Evolutionary conservation across 2,797 vertebrate genomes (phyloP), one percentile per base, ranked within the genome.

Genomic region (Pelobates cultripes): DNA sequence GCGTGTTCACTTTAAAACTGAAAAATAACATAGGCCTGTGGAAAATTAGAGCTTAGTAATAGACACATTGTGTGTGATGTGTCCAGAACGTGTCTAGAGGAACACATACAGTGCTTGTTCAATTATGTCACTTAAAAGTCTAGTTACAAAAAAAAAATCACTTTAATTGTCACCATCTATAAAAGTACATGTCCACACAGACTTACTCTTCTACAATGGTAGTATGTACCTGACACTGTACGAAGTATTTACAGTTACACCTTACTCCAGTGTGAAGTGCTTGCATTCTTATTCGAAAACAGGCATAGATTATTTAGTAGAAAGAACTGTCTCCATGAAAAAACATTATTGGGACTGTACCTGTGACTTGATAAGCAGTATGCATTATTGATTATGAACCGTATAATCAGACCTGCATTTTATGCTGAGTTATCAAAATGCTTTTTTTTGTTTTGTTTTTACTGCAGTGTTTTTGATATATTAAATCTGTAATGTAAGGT

Each of bases 41-140:
- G 70, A 83, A 83, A 83, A 43, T n/a, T 60, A 78, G 63, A 68
- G 63, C 64, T 68, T 68, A 73, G 55, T 60, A 7, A 60, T 43
- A 51, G 42, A 57, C 12, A 44, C 55, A 14, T 6, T 12, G 43
- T 78, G 76, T 68, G 63, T 14, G 8, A 47, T 78, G 69, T 73
- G 53, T 78, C 44, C 70, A 43, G n/a, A n/a, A n/a, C n/a, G n/a
- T n/a, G n/a, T n/a, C 14, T 28, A 40, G 13, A 75, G 43, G 63
- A 28, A 61, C 4, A 60, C 73, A 81, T 44, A 61, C 74, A 63
- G 10, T 70, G 51, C 55, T 76, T 80, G 63, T 55, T 63, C 51
- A 66, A 67, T 43, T 41, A 41, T 57, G 68, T 57, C 70, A 47
- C 64, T 45, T 53, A 51, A 28, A 28, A 28, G 28, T 28, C 28